Evolutionary conservation across 2,797 vertebrate species (phyloP).

Genomic region (Alca torda): DNA sequence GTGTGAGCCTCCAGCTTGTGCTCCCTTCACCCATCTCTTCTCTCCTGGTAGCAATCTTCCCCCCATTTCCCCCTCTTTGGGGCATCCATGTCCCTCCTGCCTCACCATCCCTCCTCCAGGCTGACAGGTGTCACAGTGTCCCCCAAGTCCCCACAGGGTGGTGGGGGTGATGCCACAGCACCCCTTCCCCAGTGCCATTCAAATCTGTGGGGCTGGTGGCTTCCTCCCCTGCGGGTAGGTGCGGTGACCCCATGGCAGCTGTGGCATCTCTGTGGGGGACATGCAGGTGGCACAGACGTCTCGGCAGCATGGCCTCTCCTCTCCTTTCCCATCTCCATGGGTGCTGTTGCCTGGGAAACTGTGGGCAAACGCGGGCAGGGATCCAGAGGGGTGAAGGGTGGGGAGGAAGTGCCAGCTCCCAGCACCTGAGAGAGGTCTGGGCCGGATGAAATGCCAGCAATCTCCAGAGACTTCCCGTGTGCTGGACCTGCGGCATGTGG

Average conservation of each 20-base stretch:
- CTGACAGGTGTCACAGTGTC: neutral
- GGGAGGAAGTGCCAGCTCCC: conserved; percentile 6
- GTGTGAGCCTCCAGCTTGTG: neutral
- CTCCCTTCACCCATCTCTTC: neutral
- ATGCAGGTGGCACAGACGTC: fast-evolving
- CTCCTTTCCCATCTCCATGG: neutral
- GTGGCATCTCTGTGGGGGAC: neutral
- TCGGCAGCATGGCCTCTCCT: neutral
- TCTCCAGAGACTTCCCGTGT: neutral
- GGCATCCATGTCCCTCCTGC: neutral
- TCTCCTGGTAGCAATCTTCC: neutral
- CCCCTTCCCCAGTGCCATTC: neutral
- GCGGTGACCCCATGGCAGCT: neutral
- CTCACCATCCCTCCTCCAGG: neutral
- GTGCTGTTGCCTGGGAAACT: conserved; percentile 42
- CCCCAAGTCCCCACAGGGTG: neutral
- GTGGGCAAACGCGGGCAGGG: neutral
- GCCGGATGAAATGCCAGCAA: fast-evolving
- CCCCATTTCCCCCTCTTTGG: neutral
- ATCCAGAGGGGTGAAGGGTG: conserved; percentile 46
- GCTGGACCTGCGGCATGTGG: fast-evolving
- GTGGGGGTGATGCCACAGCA: neutral
- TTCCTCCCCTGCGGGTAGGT: neutral
- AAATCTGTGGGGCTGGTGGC: neutral
- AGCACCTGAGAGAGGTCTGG: neutral